A percentile compares a stretch with the other conserved stretches of the same genome.
phyloP scores from a whole-genome alignment of 2,797 vertebrate species.

The Mormyrus proboscirostris region DNA sequence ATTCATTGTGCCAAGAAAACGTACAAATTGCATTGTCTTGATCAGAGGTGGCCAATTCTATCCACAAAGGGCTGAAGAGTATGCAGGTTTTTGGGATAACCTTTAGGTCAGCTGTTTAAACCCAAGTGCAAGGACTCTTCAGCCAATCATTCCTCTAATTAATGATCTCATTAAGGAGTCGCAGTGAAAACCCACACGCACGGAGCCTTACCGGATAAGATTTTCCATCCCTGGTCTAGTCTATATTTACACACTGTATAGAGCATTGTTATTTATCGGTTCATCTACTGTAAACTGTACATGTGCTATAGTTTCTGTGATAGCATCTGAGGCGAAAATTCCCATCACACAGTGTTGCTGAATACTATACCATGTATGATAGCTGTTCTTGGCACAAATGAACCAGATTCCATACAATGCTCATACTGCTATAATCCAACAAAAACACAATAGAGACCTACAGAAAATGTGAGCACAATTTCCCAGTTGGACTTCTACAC shows the following conservation, averaged over 20 bases:
- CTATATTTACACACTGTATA: neutral
- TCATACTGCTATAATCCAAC: neutral
- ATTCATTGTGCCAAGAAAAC: neutral
- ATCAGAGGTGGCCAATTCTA: neutral
- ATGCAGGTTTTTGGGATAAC: neutral
- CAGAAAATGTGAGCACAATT: neutral
- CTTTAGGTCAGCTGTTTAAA: neutral
- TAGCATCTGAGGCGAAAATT: neutral
- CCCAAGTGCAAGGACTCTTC: neutral
- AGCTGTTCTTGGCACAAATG: neutral
- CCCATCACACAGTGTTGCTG: neutral
- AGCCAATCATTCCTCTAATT: neutral
- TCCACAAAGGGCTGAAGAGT: neutral
- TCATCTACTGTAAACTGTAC: neutral
- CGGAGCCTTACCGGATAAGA: neutral
- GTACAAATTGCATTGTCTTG: neutral
- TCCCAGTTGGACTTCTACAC: neutral
- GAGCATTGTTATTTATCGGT: neutral
- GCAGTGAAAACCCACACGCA: neutral
- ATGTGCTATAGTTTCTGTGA: neutral
- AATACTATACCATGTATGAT: neutral
- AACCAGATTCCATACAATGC: neutral
- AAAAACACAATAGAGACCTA: neutral
- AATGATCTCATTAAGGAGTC: neutral
- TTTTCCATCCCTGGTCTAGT: neutral